Base-by-base conservation (phyloP, 2,888 invertebrate genomes). In the Drosophila neutralis region DNA sequence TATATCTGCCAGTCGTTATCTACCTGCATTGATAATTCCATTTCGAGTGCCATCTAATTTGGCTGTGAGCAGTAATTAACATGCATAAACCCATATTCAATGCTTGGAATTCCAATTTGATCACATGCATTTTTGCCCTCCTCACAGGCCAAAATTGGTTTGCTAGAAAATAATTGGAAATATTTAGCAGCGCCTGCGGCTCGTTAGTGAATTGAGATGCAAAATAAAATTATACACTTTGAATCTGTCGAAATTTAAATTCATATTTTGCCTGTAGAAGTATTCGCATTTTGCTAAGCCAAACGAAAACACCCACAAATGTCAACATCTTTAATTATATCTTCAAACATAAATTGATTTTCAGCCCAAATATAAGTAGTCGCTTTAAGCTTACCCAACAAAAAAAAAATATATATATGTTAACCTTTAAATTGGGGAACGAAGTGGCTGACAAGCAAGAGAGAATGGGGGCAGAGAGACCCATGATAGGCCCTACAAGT, bases 1-100 rank as follows among this genome's bases (percentile, higher is more conserved):
- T 73, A 48, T 53, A 35, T 56, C 33, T 27, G 33, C 0, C 40
- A 63, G 27, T 56, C 33, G 13, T 21, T 52, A 7, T 52, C 56
- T 57, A n/a, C n/a, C 54, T 15, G 62, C 72, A 82, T 89, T 82
- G 80, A 85, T 80, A 89, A 85, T 82, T 85, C 69, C 68, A 79
- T 65, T 76, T 64, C 31, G 49, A 70, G 15, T 71, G 77, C 48
- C 57, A 11, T 63, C 57, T 35, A 62, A 61, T 69, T 64, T 64
- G 31, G 54, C 76, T 82, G 56, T 66, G 76, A 74, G 62, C 53
- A 67, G 68, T 86, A 78, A 86, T 86, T 84, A 84, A 60, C 68
- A 27, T 6, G 2, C 51, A 56, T 69, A 68, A 72, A 51, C 29
- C 38, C 52, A 45, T n/a, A 21, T 13, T 42, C 24, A 49, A 31